Evolutionary conservation across 2,113 vertebrate genomes (phyloP).

Genomic region (Cyanistes caeruleus): DNA sequence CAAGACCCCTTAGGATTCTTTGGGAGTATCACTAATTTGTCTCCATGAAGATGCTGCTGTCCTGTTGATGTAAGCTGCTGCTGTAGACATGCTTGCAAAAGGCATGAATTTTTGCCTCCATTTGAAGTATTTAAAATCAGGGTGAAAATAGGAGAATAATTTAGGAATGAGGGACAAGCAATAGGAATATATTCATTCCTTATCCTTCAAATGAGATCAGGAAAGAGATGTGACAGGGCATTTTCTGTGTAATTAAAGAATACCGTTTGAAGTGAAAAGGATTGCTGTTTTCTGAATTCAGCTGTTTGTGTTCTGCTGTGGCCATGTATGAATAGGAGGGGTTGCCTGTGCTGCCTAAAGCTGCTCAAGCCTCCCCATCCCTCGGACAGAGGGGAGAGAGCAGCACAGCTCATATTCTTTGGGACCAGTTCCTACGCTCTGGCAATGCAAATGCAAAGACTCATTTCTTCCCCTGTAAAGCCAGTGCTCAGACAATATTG

Average conservation of each 20-base stretch:
- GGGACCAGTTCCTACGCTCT: neutral
- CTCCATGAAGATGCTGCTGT: neutral
- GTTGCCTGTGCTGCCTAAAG: neutral
- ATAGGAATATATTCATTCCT: neutral
- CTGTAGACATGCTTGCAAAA: neutral
- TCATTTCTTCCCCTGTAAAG: slow-evolving; percentile 23
- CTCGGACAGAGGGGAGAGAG: neutral
- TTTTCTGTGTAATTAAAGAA: neutral
- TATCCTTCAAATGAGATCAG: neutral
- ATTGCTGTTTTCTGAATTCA: neutral
- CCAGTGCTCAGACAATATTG: slow-evolving; percentile 41
- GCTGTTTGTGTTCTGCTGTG: neutral
- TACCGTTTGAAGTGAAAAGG: neutral
- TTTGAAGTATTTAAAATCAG: neutral
- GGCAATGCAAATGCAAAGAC: neutral
- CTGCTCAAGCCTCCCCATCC: neutral
- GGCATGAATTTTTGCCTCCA: neutral
- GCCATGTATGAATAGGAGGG: neutral
- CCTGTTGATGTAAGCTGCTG: neutral
- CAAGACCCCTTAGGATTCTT: neutral
- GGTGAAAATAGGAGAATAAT: fast-evolving
- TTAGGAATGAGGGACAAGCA: neutral
- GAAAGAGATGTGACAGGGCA: neutral
- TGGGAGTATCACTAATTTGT: neutral
- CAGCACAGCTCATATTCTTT: neutral